These are phyloP conservation scores for Oscheius sp. DNA, from an alignment of 1,140 invertebrate genomes.

Conservation along the genomic window DNA sequence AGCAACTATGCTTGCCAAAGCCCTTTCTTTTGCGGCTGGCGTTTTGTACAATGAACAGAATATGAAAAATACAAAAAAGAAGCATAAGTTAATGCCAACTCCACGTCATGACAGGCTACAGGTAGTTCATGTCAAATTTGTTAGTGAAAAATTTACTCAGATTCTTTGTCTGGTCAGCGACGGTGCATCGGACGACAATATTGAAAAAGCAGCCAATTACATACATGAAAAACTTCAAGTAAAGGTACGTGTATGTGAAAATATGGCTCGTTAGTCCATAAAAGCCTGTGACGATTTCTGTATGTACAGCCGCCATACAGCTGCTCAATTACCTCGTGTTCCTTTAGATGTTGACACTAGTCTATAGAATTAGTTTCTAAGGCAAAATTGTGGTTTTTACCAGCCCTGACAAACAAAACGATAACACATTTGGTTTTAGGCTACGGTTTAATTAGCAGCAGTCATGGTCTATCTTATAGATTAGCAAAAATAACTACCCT, in stretches of 20 bases:
- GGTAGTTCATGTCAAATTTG: constrained; percentile 30
- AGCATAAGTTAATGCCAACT: constrained; percentile 48
- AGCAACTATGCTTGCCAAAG: constrained; percentile 54
- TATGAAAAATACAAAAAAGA: constrained; percentile 46
- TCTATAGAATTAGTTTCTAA: too few species aligned
- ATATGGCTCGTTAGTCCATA: too few species aligned
- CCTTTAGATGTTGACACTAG: too few species aligned
- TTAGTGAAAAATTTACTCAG: constrained; percentile 31
- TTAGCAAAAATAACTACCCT: too few species aligned
- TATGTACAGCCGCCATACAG: too few species aligned
- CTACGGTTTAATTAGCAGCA: too few species aligned
- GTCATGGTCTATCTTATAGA: too few species aligned
- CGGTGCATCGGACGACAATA: constrained; percentile 51
- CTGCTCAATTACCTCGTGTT: too few species aligned
- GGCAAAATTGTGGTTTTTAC: too few species aligned
- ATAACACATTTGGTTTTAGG: too few species aligned
- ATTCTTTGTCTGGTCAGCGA: constrained; percentile 53
- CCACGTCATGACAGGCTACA: constrained; percentile 53
- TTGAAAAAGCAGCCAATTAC: constrained; percentile 52
- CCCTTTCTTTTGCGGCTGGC: constrained; percentile 52
- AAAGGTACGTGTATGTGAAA: background rate
- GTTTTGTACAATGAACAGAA: constrained; percentile 56
- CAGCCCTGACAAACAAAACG: too few species aligned
- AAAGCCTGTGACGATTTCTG: too few species aligned
- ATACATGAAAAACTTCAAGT: constrained; percentile 43